Evolutionary conservation across 2,113 vertebrate genomes (phyloP), one percentile per base, ranked within the genome.

Genomic region (Anarhynchus alexandrinus): DNA sequence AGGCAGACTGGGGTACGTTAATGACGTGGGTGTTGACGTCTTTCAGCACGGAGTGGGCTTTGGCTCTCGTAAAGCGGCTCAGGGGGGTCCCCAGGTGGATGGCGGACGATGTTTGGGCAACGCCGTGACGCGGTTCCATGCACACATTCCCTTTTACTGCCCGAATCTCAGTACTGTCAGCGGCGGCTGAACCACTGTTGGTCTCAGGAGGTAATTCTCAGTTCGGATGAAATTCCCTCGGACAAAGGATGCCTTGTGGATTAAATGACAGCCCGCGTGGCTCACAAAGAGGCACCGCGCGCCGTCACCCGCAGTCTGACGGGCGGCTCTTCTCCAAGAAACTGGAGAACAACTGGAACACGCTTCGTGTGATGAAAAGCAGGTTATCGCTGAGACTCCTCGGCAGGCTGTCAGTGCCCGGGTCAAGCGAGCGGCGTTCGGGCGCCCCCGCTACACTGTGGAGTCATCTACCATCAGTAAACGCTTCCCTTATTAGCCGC

Each of bases 1-100:
- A 5, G 42, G 15, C 26, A 9, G 42, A 15, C 32, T 0, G 40
- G 15, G 26, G 7, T 5, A 7, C 1, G 21, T n/a, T n/a, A 20
- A 12, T 19, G 6, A 19, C 1, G 40, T 1, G 10, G 27, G 47
- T 2, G 47, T 11, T 57, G 2, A 10, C 2, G 26, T 7, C 67
- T 13, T 32, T 32, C 64, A 22, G 64, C 45, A 9, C 1, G 4
- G 1, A 3, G 52, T 1, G 30, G 67, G n/a, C 36, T 74, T 6
- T 22, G 57, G 49, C 89, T 25, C 58, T 19, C 4, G 18, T 10
- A 10, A 27, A 11, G 51, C 0, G 36, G 65, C 58, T 58, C 14
- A 1, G 2, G 13, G 5, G 18, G 30, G 40, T 54, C 71, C 45
- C 20, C 8, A 3, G 79, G 32, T 9, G 71, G 71, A 6, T 0